Conservation (phyloP, 2,888 invertebrate genomes). For the Antheraea assamensis region DNA sequence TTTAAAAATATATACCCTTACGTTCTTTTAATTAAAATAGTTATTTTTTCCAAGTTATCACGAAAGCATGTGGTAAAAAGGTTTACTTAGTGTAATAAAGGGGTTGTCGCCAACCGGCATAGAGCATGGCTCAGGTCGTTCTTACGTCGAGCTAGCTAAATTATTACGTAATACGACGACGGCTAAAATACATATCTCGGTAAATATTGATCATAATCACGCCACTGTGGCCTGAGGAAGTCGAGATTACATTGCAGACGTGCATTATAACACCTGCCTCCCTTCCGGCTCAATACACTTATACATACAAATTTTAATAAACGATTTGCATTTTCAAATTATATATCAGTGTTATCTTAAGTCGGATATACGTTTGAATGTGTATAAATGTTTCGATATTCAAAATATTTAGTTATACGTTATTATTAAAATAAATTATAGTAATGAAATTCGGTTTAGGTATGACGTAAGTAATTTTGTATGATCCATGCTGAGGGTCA, state of each 20-base stretch:
- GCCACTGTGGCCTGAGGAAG: conserved; percentile 59
- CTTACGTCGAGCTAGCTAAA: conserved; percentile 54
- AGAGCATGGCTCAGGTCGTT: conserved; percentile 44
- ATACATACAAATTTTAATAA: neutral
- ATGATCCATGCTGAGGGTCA: conserved; percentile 27
- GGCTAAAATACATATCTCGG: conserved; percentile 64
- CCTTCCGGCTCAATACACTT: conserved; percentile 20
- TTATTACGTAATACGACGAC: conserved; percentile 66
- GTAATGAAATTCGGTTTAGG: neutral
- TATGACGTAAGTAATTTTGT: neutral
- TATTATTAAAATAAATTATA: neutral
- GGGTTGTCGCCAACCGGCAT: conserved; percentile 47
- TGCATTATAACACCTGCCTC: conserved; percentile 57
- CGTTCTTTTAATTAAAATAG: neutral
- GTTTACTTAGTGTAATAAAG: neutral
- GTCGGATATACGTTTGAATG: neutral
- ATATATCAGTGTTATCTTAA: neutral
- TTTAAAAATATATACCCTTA: neutral
- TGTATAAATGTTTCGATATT: neutral
- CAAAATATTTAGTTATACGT: neutral
- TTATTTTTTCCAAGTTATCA: neutral
- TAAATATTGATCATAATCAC: conserved; percentile 77
- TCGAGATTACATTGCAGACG: conserved; percentile 53
- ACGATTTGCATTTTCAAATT: conserved; percentile 1
- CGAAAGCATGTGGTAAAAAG: neutral